Evolutionary conservation across 2,888 invertebrate genomes (phyloP), one percentile per base, ranked within the genome.

Genomic region (Mesoligia furuncula): DNA sequence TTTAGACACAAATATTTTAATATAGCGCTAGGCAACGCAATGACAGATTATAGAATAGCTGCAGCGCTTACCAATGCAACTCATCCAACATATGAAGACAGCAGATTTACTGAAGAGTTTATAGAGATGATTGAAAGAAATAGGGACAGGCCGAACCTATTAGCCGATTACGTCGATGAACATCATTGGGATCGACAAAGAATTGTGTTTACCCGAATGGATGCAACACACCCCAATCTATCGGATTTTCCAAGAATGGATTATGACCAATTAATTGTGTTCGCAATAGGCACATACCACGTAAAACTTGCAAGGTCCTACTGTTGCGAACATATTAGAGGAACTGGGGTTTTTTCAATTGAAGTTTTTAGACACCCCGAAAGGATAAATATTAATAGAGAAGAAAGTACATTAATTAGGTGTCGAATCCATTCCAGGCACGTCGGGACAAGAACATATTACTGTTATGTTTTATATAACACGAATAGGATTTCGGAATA

Each of bases 231-330:
- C 68, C 73, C 61, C 61, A 72, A 62, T 62, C 48, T 72, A 57
- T 61, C 62, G 42, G 54, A 75, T 62, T 79, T 79, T 64, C 79
- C 70, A 70, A 64, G 64, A 70, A 69, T 79, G 75, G 39, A 68
- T 59, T 66, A 73, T 64, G 77, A 77, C 54, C 45, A 59, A 54
- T 62, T 78, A n/a, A 67, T 69, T 42, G 57, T 78, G 61, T 77
- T 59, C 64, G 59, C 57, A 59, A 71, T 71, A 71, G 61, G 79
- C 45, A 75, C 75, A 36, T 75, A 75, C 70, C 75, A 79, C 27
- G 27, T 79, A 54, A 79, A 79, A 80, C 72, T 76, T 42, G 80
- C 80, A 51, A 45, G 62, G 39, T 73, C 73, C 36, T 79, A 79
- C 57, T 79, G 57, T 48, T 36, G 65, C 48, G 71, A 79, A 66